Evolutionary conservation across 2,797 vertebrate genomes (phyloP), one percentile per base, ranked within the genome.

Genomic region (Brotula barbata): DNA sequence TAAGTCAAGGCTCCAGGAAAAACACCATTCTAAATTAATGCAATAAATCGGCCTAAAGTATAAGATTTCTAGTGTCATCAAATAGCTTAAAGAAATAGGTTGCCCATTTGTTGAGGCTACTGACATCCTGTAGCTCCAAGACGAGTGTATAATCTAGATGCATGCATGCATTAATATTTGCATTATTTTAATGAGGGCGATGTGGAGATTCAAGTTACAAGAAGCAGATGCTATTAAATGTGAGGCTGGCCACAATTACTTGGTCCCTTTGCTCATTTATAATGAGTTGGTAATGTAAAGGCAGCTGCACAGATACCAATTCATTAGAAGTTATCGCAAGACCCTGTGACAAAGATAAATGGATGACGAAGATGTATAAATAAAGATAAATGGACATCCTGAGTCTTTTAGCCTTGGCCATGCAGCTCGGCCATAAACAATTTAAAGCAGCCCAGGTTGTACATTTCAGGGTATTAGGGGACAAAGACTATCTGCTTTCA

Each of bases 381-480:
- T 11, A 15, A 81, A 77, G 76, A 84, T 61, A 71, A 75, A 78
- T 81, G 56, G 64, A 69, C 21, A 45, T 43, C 34, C 37, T 63
- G 6, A 3, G 16, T 34, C 41, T 45, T 71, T 62, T 68, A 64
- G 64, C 64, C 58, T 48, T 25, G 55, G 64, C 57, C 48, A 51
- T 51, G 49, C 43, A 51, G 49, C 19, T 45, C 39, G 63, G 48
- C 36, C 14, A 54, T 15, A 63, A 64, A 43, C 56, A 23, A 44
- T 5, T 14, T 3, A 57, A 44, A 45, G 58, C 41, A 33, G 31
- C 58, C 33, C 14, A 46, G 21, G 14, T 23, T 25, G 42, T 39
- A 20, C 20, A 41, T 36, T 58, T 44, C 7, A 45, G 64, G 10
- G 42, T 44, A 56, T 54, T 7, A 33, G 7, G 46, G 2, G 40